Percentiles rank a stretch among this genome's conserved stretches.
Evolutionary conservation across 2,888 invertebrate species (phyloP).

Genomic region (Bombyx huttoni): DNA sequence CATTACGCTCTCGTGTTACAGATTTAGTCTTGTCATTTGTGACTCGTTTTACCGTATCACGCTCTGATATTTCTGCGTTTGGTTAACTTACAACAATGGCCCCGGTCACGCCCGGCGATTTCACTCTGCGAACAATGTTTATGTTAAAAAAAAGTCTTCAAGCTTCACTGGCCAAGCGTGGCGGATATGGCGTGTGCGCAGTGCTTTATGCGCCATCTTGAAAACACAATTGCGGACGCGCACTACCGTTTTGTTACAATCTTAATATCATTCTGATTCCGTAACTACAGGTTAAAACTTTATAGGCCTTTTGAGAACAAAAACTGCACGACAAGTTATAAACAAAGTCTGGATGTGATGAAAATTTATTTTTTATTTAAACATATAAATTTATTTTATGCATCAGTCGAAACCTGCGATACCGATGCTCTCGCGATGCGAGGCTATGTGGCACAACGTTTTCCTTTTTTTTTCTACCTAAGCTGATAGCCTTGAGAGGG

Average conservation of each 20-base stretch:
- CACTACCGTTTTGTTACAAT: slow-evolving; percentile 4
- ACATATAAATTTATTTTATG: too few relatives aligned
- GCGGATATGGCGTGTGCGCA: slow-evolving; percentile 63
- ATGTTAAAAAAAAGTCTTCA: slow-evolving; percentile 59
- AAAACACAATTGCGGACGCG: slow-evolving; percentile 58
- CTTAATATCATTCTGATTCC: not conserved
- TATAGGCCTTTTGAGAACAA: too few relatives aligned
- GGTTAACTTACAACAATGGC: slow-evolving; percentile 59
- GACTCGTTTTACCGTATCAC: slow-evolving; percentile 46
- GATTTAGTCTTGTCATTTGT: not conserved
- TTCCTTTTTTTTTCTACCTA: too few relatives aligned
- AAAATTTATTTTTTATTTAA: too few relatives aligned
- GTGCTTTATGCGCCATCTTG: slow-evolving; percentile 63
- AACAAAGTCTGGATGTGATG: too few relatives aligned
- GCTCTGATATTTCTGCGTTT: slow-evolving; percentile 64
- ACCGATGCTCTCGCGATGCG: too few relatives aligned
- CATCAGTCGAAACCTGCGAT: too few relatives aligned
- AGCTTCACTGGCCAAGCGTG: slow-evolving; percentile 52
- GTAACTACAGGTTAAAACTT: too few relatives aligned
- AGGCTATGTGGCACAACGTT: too few relatives aligned
- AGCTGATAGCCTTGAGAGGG: too few relatives aligned
- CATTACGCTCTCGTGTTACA: not conserved
- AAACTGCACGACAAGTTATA: too few relatives aligned
- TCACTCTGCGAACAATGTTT: slow-evolving; percentile 69
- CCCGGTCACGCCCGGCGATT: slow-evolving; percentile 66